Percentiles rank a stretch among this genome's conserved stretches.
These are phyloP conservation scores for Gobio occitaniae DNA, from an alignment of 2,797 vertebrate genomes.

Conservation along the genomic window DNA sequence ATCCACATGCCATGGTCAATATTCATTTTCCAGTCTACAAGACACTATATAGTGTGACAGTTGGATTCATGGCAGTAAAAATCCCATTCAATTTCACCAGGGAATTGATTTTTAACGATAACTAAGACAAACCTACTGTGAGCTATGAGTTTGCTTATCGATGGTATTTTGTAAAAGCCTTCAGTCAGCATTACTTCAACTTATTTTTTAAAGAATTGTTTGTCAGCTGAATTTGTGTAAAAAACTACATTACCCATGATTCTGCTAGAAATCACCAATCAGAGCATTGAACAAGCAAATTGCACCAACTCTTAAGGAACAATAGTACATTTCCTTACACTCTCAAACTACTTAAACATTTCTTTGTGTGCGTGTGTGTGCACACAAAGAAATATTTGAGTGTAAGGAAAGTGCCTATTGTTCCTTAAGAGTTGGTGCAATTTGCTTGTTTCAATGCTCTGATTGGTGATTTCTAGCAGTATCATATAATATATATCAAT, in stretches of 20 bases:
- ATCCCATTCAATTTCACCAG: not conserved
- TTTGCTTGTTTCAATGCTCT: no score
- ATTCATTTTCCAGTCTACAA: constrained; percentile 1
- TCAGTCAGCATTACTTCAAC: not conserved
- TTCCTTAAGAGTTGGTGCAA: no score
- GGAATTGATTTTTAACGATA: not conserved
- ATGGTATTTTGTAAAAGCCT: no score
- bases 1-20: constrained; percentile 9
- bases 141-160: not conserved
- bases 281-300: not conserved
- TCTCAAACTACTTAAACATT: no score
- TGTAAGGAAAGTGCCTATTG: no score
- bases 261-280: not conserved
- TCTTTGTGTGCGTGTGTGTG: no score
- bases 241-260: not conserved
- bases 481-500: no score
- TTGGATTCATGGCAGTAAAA: not conserved
- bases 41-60: not conserved
- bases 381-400: no score
- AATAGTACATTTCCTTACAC: no score
- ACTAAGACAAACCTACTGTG: not conserved
- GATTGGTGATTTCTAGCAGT: no score
- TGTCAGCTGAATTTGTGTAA: not conserved
- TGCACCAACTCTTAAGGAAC: not conserved
- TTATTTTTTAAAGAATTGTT: not conserved